Evolutionary conservation across 2,113 vertebrate genomes (phyloP).

Genomic region (Myotis brandtii): DNA sequence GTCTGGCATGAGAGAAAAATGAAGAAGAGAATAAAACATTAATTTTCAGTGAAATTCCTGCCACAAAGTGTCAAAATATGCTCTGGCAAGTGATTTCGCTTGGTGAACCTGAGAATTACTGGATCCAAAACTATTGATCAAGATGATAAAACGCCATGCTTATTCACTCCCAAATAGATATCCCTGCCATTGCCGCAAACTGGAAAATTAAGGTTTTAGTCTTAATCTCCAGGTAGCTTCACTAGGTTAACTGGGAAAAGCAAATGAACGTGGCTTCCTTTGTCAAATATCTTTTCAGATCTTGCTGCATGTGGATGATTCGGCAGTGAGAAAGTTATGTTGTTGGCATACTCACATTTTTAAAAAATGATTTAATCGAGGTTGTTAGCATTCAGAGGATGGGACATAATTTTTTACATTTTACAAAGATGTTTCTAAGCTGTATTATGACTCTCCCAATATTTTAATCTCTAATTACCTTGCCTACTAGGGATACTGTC

Average conservation of each 20-base stretch:
- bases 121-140: not conserved
- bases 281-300: not conserved
- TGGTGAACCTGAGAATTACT: not conserved
- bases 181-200: too few species aligned
- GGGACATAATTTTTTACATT: not conserved
- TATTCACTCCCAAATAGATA: not conserved
- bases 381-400: not conserved
- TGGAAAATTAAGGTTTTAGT: not conserved
- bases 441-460: not conserved
- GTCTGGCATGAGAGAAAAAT: not conserved
- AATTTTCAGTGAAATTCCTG: not conserved
- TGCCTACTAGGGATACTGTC: not conserved
- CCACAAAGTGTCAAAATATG: not conserved
- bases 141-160: not conserved
- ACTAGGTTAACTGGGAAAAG: not conserved
- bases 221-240: not conserved
- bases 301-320: not conserved
- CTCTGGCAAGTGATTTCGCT: not conserved
- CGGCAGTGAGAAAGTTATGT: not conserved
- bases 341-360: not conserved
- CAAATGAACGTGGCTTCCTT: not conserved
- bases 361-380: not conserved
- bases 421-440: constrained; percentile 7
- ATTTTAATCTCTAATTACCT: constrained; percentile 33
- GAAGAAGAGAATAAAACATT: not conserved